Percentiles rank a stretch among this genome's conserved stretches.
phyloP scores from a whole-genome alignment of 2,797 vertebrate species.

The Apodemus agrarius region DNA sequence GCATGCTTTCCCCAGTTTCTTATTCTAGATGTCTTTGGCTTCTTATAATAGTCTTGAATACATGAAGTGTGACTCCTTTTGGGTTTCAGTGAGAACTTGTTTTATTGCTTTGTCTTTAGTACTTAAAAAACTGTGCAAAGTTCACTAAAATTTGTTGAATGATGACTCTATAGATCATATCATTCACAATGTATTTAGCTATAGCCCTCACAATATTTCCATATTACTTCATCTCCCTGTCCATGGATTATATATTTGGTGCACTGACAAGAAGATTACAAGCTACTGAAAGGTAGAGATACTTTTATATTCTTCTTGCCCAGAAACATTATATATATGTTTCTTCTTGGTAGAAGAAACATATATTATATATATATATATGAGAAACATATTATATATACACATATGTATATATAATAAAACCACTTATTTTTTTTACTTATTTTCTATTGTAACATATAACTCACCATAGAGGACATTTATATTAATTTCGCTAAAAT shows the following conservation, averaged over 20 bases:
- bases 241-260: not conserved
- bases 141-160: constrained; percentile 11
- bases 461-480: constrained; percentile 46
- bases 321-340: constrained; percentile 56
- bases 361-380: constrained; percentile 61
- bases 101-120: constrained; percentile 38
- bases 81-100: not conserved
- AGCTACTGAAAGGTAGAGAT: constrained; percentile 39
- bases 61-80: not conserved
- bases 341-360: too few species aligned
- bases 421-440: constrained; percentile 26
- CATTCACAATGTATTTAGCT: constrained; percentile 4
- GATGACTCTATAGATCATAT: not conserved
- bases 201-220: not conserved
- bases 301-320: not conserved
- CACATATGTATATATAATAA: constrained; percentile 47
- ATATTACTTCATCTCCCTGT: not conserved
- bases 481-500: constrained; percentile 51
- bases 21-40: constrained; percentile 5
- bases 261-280: constrained; percentile 25
- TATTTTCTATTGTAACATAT: constrained; percentile 60
- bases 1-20: not conserved
- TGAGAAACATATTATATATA: too few species aligned
- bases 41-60: constrained; percentile 2
- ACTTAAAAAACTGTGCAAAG: constrained; percentile 14